Evolutionary conservation across 2,888 invertebrate genomes (phyloP).

Genomic region (Phortica magna): DNA sequence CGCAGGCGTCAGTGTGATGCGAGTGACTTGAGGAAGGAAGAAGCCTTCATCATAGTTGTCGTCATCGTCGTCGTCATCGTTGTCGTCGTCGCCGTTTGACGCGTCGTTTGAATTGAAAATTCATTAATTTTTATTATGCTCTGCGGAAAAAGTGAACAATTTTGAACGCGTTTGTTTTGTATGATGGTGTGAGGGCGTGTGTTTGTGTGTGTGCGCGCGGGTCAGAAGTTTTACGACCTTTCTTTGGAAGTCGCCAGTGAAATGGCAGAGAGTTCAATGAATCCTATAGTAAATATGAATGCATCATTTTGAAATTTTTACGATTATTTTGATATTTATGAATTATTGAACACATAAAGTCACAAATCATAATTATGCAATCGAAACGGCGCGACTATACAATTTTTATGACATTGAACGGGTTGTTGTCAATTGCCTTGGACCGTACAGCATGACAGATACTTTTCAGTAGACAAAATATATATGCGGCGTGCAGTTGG

Average conservation of each 20-base stretch:
- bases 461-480: too few relatives aligned
- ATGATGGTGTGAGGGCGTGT: not conserved
- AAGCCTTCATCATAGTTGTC: not conserved
- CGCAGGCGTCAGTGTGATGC: slow-evolving; percentile 17
- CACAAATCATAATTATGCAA: slow-evolving; percentile 21
- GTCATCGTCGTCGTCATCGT: not conserved
- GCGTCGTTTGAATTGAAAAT: slow-evolving; percentile 68
- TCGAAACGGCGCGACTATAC: not conserved
- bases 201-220: not conserved
- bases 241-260: slow-evolving; percentile 14
- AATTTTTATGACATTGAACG: too few relatives aligned
- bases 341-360: slow-evolving; percentile 23
- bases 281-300: slow-evolving; percentile 11
- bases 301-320: not conserved
- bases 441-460: too few relatives aligned
- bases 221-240: slow-evolving; percentile 27
- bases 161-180: not conserved
- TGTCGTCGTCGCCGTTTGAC: slow-evolving; percentile 42
- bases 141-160: slow-evolving; percentile 48
- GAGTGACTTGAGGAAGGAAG: slow-evolving; percentile 37
- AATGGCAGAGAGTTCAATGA: slow-evolving; percentile 23
- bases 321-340: slow-evolving; percentile 19
- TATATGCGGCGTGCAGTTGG: too few relatives aligned
- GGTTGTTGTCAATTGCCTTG: too few relatives aligned
- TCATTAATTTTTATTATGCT: slow-evolving; percentile 69